Evolutionary conservation across 2,888 invertebrate species (phyloP).

Genomic region (Schizotus pectinicornis): DNA sequence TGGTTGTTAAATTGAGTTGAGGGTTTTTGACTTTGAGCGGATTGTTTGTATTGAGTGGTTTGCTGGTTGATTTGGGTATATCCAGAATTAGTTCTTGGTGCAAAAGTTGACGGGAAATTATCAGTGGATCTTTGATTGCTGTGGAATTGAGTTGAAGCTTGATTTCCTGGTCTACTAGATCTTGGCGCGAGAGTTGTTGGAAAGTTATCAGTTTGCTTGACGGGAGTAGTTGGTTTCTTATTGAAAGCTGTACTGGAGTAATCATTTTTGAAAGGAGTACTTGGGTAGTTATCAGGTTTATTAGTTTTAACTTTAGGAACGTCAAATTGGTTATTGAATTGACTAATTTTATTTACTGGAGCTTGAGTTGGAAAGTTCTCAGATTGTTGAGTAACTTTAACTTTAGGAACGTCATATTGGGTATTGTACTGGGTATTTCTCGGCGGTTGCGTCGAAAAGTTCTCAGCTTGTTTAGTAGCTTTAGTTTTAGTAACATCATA

Average conservation of each 20-base stretch:
- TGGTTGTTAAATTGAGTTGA: constrained; percentile 18
- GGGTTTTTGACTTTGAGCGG: constrained; percentile 28
- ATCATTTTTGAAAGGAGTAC: constrained; percentile 36
- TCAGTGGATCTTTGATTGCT: constrained; percentile 17
- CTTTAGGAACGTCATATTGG: background rate
- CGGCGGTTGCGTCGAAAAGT: constrained; percentile 27
- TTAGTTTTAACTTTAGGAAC: constrained; percentile 30
- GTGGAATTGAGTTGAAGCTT: constrained; percentile 26
- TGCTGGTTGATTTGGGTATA: constrained; percentile 48
- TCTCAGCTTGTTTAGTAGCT: constrained; percentile 36
- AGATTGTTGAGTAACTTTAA: constrained; percentile 29
- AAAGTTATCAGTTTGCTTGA: constrained; percentile 43
- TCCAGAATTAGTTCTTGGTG: constrained; percentile 51
- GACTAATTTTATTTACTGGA: constrained; percentile 33
- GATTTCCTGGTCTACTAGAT: constrained; percentile 31
- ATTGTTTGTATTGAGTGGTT: constrained; percentile 40
- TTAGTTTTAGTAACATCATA: background rate
- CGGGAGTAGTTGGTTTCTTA: constrained; percentile 45
- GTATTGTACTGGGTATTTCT: constrained; percentile 3
- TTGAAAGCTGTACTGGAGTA: constrained; percentile 42
- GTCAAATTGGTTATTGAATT: constrained; percentile 32
- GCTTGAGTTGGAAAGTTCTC: constrained; percentile 40
- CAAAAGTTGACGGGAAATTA: constrained; percentile 50
- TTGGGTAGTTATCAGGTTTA: constrained; percentile 43
- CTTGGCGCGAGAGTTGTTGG: constrained; percentile 54